Percentiles rank a stretch among this genome's conserved stretches.
phyloP scores from a whole-genome alignment of 2,888 invertebrate genomes.

The Meiosimyza platycephala region DNA sequence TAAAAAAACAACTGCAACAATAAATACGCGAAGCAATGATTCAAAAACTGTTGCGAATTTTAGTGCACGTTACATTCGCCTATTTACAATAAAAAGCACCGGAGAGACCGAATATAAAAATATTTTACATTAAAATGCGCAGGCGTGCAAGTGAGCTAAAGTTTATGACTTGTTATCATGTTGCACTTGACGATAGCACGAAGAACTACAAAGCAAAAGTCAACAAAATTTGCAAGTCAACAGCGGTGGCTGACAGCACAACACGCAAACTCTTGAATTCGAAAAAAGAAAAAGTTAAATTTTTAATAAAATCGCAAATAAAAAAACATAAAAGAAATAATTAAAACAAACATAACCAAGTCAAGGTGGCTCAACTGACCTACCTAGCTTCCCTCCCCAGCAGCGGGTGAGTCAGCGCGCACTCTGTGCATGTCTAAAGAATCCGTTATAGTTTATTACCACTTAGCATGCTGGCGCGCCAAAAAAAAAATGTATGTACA shows the following conservation, averaged over 20 bases:
- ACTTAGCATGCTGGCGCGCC: constrained; percentile 21
- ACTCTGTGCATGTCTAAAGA: constrained; percentile 41
- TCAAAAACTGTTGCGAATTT: no score
- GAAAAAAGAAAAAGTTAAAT: not conserved
- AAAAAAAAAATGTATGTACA: not conserved
- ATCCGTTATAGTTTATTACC: constrained; percentile 61
- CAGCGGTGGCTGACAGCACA: not conserved
- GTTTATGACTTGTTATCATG: constrained; percentile 30
- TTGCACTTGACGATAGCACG: constrained; percentile 21
- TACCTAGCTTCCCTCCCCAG: constrained; percentile 31
- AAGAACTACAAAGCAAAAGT: constrained; percentile 24
- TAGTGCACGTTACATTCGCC: no score
- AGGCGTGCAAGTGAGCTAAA: constrained; percentile 40
- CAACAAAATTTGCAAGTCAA: constrained; percentile 15
- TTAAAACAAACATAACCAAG: constrained; percentile 53
- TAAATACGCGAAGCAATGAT: no score
- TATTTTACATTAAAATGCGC: constrained; percentile 28
- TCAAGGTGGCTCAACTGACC: constrained; percentile 53
- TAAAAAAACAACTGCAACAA: no score
- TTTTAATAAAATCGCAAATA: constrained; percentile 36
- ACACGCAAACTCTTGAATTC: constrained; percentile 9
- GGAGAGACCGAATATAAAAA: no score
- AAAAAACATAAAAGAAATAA: constrained; percentile 54
- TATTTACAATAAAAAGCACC: no score
- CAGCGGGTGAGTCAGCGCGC: constrained; percentile 42